Base-by-base conservation (phyloP, 1,140 invertebrate species). In the Drosophila pseudoananassae region DNA sequence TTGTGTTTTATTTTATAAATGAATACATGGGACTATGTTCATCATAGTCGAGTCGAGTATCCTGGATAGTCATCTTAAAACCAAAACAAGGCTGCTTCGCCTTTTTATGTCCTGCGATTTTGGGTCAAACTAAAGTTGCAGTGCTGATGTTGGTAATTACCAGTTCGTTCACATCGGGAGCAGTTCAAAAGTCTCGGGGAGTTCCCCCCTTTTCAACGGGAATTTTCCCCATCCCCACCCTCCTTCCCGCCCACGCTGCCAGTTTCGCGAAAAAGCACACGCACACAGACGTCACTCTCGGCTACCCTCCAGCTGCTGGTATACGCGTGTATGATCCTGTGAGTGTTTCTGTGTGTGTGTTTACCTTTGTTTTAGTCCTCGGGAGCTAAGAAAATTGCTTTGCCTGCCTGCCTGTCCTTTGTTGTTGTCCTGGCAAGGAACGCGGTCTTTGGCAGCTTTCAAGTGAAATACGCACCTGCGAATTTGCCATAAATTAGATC, bases 401-500 rank as follows among this genome's bases (percentile, higher is more conserved):
- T 84, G 15, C 25, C 25, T 27, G 25, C 25, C 25, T 27, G 25
- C 25, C 25, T 27, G 25, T 27, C 25, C 25, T 27, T 27, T 63
- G 65, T 78, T 65, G 55, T 55, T 56, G 33, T 64, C 54, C 51
- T 45, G 58, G 51, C 56, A 64, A 59, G 68, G 71, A 78, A 83
- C 76, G 81, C 65, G 57, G 66, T 76, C 81, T 84, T 84, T 84
- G 80, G 85, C 80, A 84, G 80, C 47, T 78, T 73, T 74, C 81
- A 85, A 79, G 76, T 85, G 84, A 84, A 76, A 68, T 66, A 72
- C 81, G 81, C 80, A 84, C 80, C 80, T 84, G 80, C 70, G 81
- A 85, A 84, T 80, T 84, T 78, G 80, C 80, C 80, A 84, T 84
- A 84, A 84, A 84, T 84, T 85, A 84, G 80, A 66, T 65, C 63